Percentiles rank a stretch among this genome's conserved stretches.
These are phyloP conservation scores for Pogonocichla stellata DNA, from an alignment of 2,113 vertebrate species.

Conservation along the genomic window DNA sequence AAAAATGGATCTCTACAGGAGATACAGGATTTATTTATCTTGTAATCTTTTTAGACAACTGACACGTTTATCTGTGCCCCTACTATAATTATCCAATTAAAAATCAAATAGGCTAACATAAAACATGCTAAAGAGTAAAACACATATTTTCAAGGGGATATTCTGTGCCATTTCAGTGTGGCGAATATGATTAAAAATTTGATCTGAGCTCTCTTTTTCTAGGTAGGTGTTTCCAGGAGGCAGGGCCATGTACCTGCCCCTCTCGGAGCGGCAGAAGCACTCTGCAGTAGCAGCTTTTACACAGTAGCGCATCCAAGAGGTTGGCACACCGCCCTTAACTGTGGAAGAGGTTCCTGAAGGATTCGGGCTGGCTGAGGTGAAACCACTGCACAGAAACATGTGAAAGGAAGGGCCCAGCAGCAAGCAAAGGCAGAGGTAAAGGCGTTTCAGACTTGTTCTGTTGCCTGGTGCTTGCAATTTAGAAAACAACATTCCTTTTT, in stretches of 20 bases:
- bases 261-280: accelerated
- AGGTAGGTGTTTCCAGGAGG: background rate
- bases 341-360: background rate
- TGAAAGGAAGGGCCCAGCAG: background rate
- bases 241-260: background rate
- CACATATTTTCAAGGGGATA: background rate
- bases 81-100: background rate
- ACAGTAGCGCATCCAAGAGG: accelerated
- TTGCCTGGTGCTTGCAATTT: background rate
- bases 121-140: background rate
- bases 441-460: background rate
- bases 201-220: background rate
- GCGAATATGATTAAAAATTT: background rate
- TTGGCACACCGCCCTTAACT: accelerated
- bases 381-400: background rate
- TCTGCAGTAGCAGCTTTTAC: background rate
- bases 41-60: background rate
- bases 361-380: background rate
- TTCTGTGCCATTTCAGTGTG: background rate
- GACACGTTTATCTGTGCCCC: background rate
- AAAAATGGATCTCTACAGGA: background rate
- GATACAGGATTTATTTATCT: background rate
- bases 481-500: slow-evolving; percentile 46
- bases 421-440: background rate
- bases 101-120: background rate